Conservation (phyloP, 2,888 invertebrate species). For the Drosophila testacea region DNA sequence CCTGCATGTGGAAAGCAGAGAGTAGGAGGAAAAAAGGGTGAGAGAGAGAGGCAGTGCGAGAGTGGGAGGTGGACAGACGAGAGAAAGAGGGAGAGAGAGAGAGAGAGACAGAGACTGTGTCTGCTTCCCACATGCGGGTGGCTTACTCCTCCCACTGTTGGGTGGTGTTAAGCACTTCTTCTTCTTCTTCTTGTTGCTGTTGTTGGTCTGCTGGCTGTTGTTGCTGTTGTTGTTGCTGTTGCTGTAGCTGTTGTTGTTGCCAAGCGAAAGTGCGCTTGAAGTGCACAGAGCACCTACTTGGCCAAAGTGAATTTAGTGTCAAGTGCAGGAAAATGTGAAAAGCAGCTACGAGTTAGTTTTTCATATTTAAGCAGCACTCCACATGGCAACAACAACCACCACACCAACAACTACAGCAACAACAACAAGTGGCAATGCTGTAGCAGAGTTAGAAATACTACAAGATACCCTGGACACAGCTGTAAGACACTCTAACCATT, state of each 20-base stretch:
- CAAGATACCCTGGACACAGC: not conserved
- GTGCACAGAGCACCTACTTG: slow-evolving; percentile 77
- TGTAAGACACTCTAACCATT: not conserved
- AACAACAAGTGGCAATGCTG: too few relatives aligned
- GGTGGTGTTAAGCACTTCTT: slow-evolving; percentile 10
- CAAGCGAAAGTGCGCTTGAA: slow-evolving; percentile 76
- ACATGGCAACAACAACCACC: slow-evolving; percentile 41
- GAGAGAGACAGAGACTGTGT: not conserved
- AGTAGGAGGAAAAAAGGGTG: not conserved
- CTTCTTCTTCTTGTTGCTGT: not conserved
- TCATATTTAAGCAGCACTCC: slow-evolving; percentile 79
- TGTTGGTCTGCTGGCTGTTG: slow-evolving; percentile 24
- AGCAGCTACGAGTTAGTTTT: slow-evolving; percentile 80
- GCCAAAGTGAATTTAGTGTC: slow-evolving; percentile 81
- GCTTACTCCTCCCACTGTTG: not conserved
- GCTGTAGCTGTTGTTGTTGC: slow-evolving; percentile 26
- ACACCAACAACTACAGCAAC: too few relatives aligned
- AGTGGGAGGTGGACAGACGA: not conserved
- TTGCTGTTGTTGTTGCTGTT: slow-evolving; percentile 12
- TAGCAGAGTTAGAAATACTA: not conserved
- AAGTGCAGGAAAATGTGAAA: slow-evolving; percentile 79
- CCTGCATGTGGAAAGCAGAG: slow-evolving; percentile 8
- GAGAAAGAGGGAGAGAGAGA: not conserved
- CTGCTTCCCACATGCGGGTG: slow-evolving; percentile 11
- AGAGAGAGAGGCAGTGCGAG: too few relatives aligned